Conservation (phyloP, 2,888 invertebrate species). For the Homarus gammarus region DNA sequence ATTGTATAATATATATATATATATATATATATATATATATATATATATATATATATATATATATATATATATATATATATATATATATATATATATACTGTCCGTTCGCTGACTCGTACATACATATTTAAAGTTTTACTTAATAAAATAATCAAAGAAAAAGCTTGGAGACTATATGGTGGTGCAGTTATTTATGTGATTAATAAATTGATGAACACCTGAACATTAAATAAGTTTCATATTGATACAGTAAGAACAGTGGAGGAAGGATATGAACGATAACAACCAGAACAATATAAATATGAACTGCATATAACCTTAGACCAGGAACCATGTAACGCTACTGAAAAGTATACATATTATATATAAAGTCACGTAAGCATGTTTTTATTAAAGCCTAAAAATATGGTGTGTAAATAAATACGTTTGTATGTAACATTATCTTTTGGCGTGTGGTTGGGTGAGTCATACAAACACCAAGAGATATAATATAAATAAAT, state of each 20-base stretch:
- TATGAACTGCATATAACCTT: too few relatives aligned
- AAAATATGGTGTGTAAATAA: not conserved
- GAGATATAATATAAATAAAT: not conserved
- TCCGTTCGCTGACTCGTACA: not conserved
- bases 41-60: conserved; percentile 46
- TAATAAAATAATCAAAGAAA: not conserved
- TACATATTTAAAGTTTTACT: not conserved
- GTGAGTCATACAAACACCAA: too few relatives aligned
- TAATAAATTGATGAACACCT: too few relatives aligned
- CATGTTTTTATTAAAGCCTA: not conserved
- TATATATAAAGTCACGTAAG: not conserved
- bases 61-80: conserved; percentile 33
- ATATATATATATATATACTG: conserved; percentile 27
- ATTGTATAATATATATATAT: conserved; percentile 38
- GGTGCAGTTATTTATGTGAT: too few relatives aligned
- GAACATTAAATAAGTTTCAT: too few relatives aligned
- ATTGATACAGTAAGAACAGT: not conserved
- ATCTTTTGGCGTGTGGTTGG: too few relatives aligned
- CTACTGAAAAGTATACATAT: too few relatives aligned
- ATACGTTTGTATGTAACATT: not conserved
- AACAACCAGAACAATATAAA: too few relatives aligned
- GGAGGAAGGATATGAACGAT: too few relatives aligned
- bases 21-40: conserved; percentile 52
- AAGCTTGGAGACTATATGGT: too few relatives aligned
- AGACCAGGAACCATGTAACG: too few relatives aligned